A percentile compares a stretch with the other conserved stretches of the same genome.
phyloP scores from a whole-genome alignment of 2,113 vertebrate genomes.

The Trinectes maculatus region DNA sequence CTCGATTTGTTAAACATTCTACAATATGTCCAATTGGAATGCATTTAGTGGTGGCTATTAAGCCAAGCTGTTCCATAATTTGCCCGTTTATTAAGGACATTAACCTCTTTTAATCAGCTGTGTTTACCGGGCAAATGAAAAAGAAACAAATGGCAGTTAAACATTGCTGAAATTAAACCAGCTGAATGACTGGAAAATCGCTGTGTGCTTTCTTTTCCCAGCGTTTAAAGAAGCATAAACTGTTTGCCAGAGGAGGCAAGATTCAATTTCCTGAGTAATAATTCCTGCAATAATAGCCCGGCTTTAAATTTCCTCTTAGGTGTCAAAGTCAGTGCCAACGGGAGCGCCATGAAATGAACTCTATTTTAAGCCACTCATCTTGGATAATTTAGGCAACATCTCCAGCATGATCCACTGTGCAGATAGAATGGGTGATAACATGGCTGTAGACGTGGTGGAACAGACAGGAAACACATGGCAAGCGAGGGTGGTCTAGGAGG shows the following conservation, averaged over 20 bases:
- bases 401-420: background rate
- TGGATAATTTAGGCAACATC: background rate
- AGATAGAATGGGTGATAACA: background rate
- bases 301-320: background rate
- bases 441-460: background rate
- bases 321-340: background rate
- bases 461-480: background rate
- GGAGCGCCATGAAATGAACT: background rate
- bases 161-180: slow-evolving; percentile 10
- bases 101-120: background rate
- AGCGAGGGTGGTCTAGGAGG: too few relatives aligned
- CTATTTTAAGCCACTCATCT: background rate
- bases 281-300: background rate
- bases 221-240: background rate
- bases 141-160: background rate
- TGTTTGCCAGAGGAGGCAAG: background rate
- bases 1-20: too few relatives aligned
- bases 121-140: slow-evolving; percentile 1
- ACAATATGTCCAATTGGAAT: too few relatives aligned
- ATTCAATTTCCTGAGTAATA: slow-evolving; percentile 17
- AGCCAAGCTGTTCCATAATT: too few relatives aligned
- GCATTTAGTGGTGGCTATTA: too few relatives aligned
- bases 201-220: background rate
- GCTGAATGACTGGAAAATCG: slow-evolving; percentile 14
- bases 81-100: too few relatives aligned